Evolutionary conservation across 2,113 vertebrate genomes (phyloP).

Genomic region (Phrynosoma blainvillii): DNA sequence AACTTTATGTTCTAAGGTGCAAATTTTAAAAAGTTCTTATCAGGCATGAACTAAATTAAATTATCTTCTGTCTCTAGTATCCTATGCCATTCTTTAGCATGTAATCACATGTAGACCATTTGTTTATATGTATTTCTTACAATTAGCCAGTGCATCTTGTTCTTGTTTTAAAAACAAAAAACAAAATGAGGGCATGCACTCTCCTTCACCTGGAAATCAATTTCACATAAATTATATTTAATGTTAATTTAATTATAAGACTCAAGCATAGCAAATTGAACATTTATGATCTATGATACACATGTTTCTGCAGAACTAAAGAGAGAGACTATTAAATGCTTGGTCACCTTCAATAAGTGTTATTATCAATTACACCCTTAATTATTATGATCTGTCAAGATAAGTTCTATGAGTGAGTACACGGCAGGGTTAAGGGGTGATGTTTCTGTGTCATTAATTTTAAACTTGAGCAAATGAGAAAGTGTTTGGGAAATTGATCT

Average conservation of each 20-base stretch:
- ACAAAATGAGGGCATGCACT: constrained; percentile 50
- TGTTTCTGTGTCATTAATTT: constrained; percentile 52
- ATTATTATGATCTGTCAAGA: constrained; percentile 60
- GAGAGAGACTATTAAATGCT: constrained; percentile 55
- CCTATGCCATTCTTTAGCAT: background rate
- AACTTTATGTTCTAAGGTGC: background rate
- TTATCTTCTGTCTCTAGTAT: background rate
- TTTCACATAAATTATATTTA: constrained; percentile 58
- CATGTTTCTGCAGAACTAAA: constrained; percentile 44
- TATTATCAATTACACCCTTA: constrained; percentile 64
- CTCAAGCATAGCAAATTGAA: constrained; percentile 44
- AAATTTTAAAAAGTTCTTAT: background rate
- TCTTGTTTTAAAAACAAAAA: constrained; percentile 26
- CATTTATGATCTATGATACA: constrained; percentile 38
- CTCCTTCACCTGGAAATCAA: constrained; percentile 58
- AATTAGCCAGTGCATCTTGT: constrained; percentile 51
- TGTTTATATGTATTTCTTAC: constrained; percentile 65
- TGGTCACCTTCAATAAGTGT: constrained; percentile 56
- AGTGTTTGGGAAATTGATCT: constrained; percentile 41
- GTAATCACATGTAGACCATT: constrained; percentile 35
- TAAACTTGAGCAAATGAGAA: constrained; percentile 38
- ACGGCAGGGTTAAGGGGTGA: constrained; percentile 40
- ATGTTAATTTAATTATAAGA: constrained; percentile 63
- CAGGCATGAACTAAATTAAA: background rate
- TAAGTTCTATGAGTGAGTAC: constrained; percentile 45